Base-by-base conservation (phyloP, 64 coral and sea anemone genomes). In the Montipora sp. region DNA sequence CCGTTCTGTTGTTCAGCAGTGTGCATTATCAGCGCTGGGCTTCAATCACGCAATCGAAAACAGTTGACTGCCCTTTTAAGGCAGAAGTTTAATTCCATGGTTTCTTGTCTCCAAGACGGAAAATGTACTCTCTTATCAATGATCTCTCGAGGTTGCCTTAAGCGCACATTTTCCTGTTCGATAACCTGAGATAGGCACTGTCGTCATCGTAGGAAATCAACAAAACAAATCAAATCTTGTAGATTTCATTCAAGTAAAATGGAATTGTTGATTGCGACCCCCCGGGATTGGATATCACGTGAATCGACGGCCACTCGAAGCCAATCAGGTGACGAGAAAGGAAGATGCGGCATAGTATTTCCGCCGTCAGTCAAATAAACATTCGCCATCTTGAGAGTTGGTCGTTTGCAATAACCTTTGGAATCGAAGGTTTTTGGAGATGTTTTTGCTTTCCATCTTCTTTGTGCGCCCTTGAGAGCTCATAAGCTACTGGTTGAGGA, bases 381-480 rank as follows among this genome's bases (percentile, higher is more conserved):
- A 85, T 13, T 76, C 82, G 82, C 82, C 82, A 85, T 85, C 82
- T 85, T 85, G 82, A 49, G 45, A 71, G 36, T 72, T 72, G 82
- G 15, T 72, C 11, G 44, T 27, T 1, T 20, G 47, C 46, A 50
- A 19, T 67, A 47, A 12, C 82, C 75, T 78, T 85, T 72, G 82
- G 82, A 85, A 85, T 85, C 50, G 19, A 13, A 24, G 60, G 21
- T 85, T 85, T 45, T 49, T 85, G 10, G 18, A 47, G 43, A 72
- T 85, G 82, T n/a, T 85, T 71, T 85, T 23, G 45, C 46, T 70
- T 85, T 50, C 16, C 45, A 47, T 22, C 18, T 44, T 66, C 15
- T 85, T 21, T 13, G 15, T 71, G 21, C 18, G 4, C 16, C 65
- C 15, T 71, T 85, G 46, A 85, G 82, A 48, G 49, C 82, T 85